A percentile compares a stretch with the other conserved stretches of the same genome.
Evolutionary conservation across 2,113 vertebrate species (phyloP).

Genomic region (Origma solitaria): DNA sequence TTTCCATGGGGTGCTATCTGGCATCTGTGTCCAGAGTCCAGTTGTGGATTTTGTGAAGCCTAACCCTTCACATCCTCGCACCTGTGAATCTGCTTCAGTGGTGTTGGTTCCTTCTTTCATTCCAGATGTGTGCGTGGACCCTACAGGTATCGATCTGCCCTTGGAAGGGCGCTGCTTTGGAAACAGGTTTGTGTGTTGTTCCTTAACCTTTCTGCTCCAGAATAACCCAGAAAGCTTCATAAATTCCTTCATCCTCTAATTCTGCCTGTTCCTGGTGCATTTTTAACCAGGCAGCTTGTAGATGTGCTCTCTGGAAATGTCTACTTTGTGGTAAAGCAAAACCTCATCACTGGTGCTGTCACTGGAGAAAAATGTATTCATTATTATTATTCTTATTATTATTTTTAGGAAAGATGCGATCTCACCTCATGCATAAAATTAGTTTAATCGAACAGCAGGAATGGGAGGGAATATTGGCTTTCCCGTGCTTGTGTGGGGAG

Average conservation of each 20-base stretch:
- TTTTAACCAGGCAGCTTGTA: neutral
- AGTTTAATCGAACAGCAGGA: slow-evolving; percentile 47
- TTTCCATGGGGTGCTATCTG: neutral
- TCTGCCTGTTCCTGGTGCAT: neutral
- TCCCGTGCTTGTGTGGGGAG: neutral
- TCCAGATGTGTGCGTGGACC: neutral
- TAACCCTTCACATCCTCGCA: neutral
- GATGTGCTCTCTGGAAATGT: neutral
- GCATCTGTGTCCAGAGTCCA: neutral
- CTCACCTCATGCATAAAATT: slow-evolving; percentile 66
- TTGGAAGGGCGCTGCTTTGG: neutral
- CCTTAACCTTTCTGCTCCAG: neutral
- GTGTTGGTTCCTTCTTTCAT: neutral
- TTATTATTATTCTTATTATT: slow-evolving; percentile 26
- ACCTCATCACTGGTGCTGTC: neutral
- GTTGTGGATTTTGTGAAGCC: neutral
- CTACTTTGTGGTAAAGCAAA: neutral
- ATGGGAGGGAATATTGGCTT: slow-evolving; percentile 1
- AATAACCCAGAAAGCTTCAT: neutral
- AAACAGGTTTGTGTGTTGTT: neutral
- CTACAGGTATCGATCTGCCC: accelerated
- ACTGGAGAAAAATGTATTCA: slow-evolving; percentile 40
- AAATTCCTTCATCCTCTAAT: neutral
- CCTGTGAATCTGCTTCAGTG: neutral
- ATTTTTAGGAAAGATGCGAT: slow-evolving; percentile 3